Base-by-base conservation (phyloP, 2,113 vertebrate genomes). In the Pachypanchax playfairii region DNA sequence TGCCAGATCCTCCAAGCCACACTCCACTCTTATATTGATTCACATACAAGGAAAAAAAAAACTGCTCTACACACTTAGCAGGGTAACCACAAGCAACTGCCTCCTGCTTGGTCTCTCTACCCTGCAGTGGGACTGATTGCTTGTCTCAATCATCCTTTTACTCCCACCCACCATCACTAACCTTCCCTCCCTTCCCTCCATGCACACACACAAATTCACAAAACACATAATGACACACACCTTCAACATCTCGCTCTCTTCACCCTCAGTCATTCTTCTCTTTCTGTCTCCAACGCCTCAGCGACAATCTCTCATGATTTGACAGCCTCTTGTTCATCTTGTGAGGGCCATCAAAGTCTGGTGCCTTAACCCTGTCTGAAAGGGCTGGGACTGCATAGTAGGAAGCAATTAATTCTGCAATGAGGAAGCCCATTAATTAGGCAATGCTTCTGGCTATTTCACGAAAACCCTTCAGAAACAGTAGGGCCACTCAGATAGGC, bases 91-190 rank as follows among this genome's bases (percentile, higher is more conserved):
- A 77, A 86, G 85, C 79, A 79, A 75, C 80, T 66, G 67, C 80
- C 80, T 75, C 82, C 85, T 67, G 68, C 74, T 69, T 69, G 75
- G 70, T 79, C 81, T 71, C 72, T 78, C 74, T 74, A 80, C 80
- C 83, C 87, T 75, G 73, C 74, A 71, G 87, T 55, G 79, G 70
- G 67, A 53, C 85, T 89, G 88, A 90, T 86, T 87, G 85, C 87
- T 84, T 73, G 86, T 85, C 88, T 90, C 86, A 81, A 89, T 88
- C 87, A 90, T 86, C 78, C 80, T 73, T 77, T 71, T 75, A 55
- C 24, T 51, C 64, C 58, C 20, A 20, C 14, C 33, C 21, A 7
- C 48, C 26, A 10, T 21, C 48, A 14, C 42, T 42, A 41, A 10
- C 35, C 38, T 8, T 8, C 57, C 46, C 74, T 38, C 4, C 10